Conservation (phyloP, 2,113 vertebrate genomes). For the Rhynchomys soricoides region DNA sequence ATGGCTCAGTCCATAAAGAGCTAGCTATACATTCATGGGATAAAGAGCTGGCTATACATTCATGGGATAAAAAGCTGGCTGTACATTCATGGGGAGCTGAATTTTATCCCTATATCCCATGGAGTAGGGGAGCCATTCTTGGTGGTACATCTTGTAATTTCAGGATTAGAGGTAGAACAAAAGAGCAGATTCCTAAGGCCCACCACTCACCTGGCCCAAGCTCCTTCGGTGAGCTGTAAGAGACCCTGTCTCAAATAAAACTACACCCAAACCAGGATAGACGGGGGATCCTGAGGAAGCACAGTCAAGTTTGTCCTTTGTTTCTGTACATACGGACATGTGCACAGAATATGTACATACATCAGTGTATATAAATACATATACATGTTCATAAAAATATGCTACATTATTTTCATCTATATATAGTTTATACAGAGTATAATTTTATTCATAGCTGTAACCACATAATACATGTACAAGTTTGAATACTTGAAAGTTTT, state of each 20-base stretch:
- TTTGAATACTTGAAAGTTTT: slow-evolving; percentile 47
- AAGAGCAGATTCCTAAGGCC: no score
- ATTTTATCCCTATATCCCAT: neutral
- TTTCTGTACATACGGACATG: neutral
- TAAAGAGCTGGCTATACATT: neutral
- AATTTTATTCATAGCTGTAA: slow-evolving; percentile 15
- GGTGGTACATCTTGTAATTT: neutral
- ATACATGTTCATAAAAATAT: neutral
- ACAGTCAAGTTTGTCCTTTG: neutral
- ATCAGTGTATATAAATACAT: neutral
- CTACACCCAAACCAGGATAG: neutral
- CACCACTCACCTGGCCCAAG: no score
- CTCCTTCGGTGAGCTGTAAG: neutral
- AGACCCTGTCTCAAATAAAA: neutral
- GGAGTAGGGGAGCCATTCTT: neutral
- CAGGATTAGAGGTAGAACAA: neutral
- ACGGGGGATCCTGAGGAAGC: no score
- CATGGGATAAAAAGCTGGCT: no score
- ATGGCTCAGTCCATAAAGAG: neutral
- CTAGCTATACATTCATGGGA: neutral
- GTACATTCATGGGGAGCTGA: neutral
- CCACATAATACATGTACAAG: neutral
- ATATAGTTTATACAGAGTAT: neutral
- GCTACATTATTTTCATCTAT: slow-evolving; percentile 40
- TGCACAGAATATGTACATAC: no score